phyloP scores from a whole-genome alignment of 2,113 vertebrate species.

The Malurus melanocephalus region DNA sequence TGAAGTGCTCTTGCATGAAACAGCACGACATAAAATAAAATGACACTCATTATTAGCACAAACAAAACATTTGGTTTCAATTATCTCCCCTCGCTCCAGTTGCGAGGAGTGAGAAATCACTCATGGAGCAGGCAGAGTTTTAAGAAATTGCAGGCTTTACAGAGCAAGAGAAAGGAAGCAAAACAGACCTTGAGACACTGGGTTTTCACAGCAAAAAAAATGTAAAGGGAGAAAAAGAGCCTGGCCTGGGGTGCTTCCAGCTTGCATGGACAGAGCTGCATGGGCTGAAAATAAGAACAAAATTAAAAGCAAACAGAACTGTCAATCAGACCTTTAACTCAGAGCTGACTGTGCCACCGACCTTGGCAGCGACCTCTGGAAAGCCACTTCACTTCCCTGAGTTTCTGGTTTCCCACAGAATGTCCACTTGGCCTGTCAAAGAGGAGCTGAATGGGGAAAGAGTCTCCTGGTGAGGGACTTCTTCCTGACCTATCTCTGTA shows the following conservation, averaged over 20 bases:
- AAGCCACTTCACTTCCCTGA: background rate
- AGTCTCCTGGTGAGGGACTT: background rate
- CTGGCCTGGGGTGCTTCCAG: background rate
- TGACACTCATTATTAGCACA: conserved; percentile 34
- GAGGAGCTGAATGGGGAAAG: background rate
- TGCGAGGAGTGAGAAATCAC: conserved; percentile 15
- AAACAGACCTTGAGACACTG: background rate
- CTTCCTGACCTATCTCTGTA: background rate
- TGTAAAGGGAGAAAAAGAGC: background rate
- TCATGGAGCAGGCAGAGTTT: conserved; percentile 13
- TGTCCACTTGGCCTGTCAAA: background rate
- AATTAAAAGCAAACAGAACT: background rate
- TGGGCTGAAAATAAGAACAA: background rate
- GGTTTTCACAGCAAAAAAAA: background rate
- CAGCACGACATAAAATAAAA: conserved; percentile 49
- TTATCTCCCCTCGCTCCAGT: conserved; percentile 18
- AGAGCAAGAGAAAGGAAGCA: background rate
- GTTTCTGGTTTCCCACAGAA: background rate
- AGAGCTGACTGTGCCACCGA: background rate
- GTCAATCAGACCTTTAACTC: background rate
- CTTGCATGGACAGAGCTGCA: background rate
- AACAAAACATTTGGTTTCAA: conserved; percentile 51
- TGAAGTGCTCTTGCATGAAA: conserved; percentile 46
- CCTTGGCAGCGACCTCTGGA: background rate
- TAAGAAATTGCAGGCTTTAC: conserved; percentile 20